These are phyloP conservation scores for Elaphurus davidianus DNA, from an alignment of 2,113 vertebrate genomes.

Conservation along the genomic window DNA sequence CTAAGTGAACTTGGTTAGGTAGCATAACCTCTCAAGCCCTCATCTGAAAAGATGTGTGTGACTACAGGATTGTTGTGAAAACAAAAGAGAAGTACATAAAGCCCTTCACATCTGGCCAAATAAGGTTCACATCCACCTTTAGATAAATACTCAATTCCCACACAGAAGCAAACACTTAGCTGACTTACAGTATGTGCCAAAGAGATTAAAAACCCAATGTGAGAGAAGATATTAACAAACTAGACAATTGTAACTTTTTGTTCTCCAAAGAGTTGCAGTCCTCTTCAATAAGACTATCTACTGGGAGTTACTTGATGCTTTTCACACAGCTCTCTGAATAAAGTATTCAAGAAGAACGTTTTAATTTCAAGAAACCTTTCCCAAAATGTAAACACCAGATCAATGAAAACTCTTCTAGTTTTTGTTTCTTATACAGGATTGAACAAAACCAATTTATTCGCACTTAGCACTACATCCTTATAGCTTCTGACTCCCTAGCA, in stretches of 20 bases:
- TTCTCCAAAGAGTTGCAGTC: neutral
- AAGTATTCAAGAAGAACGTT: neutral
- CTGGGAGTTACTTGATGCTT: neutral
- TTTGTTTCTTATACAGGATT: neutral
- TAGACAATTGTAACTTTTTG: neutral
- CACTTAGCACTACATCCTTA: neutral
- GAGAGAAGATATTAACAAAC: neutral
- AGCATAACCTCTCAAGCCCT: neutral
- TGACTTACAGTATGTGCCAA: neutral
- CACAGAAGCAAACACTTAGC: neutral
- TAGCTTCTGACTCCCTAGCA: neutral
- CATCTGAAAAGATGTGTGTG: neutral
- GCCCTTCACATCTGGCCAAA: neutral
- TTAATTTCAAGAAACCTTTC: constrained; percentile 7
- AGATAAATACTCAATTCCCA: neutral
- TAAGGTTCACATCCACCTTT: neutral
- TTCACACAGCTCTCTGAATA: neutral
- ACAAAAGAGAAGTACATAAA: neutral
- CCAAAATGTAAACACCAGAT: neutral
- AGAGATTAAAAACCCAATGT: neutral
- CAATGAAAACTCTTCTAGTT: neutral
- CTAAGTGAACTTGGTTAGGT: neutral
- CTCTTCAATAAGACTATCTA: neutral
- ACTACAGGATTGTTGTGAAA: neutral
- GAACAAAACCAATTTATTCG: neutral